Evolutionary conservation across 2,888 invertebrate species (phyloP).

Genomic region (Euzophera pinguis): DNA sequence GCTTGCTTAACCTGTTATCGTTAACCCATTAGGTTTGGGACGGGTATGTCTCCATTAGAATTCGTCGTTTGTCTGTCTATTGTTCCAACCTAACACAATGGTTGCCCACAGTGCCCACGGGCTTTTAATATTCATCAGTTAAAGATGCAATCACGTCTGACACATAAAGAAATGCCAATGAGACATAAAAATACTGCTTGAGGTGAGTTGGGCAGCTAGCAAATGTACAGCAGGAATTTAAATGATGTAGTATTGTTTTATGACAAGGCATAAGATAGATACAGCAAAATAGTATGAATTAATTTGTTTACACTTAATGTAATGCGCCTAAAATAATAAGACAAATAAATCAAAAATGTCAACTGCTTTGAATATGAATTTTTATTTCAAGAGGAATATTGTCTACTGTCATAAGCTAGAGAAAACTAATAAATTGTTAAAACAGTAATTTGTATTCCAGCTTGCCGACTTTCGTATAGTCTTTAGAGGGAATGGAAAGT

Average conservation of each 20-base stretch:
- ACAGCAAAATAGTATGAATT: no score
- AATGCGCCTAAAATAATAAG: no score
- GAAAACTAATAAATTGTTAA: slow-evolving; percentile 32
- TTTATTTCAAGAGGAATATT: slow-evolving; percentile 24
- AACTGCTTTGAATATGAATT: slow-evolving; percentile 5
- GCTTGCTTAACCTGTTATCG: not conserved
- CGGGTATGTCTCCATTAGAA: slow-evolving; percentile 47
- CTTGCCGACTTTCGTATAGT: slow-evolving; percentile 46
- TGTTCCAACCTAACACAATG: slow-evolving; percentile 64
- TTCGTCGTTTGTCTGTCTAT: slow-evolving; percentile 55
- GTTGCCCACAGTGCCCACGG: slow-evolving; percentile 53
- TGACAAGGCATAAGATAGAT: no score
- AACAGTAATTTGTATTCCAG: slow-evolving; percentile 44
- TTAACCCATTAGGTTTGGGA: slow-evolving; percentile 5
- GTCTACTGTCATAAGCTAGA: slow-evolving; percentile 20
- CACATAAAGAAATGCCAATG: slow-evolving; percentile 49
- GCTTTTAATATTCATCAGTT: slow-evolving; percentile 51
- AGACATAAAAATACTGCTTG: slow-evolving; percentile 32
- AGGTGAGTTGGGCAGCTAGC: not conserved
- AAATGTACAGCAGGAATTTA: not conserved
- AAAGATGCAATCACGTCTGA: slow-evolving; percentile 53
- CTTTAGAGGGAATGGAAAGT: slow-evolving; percentile 67
- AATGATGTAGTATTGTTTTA: no score
- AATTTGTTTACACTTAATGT: no score
- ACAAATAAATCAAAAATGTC: slow-evolving; percentile 11